Conservation (phyloP, 2,888 invertebrate genomes). For the Tachina lurida region DNA sequence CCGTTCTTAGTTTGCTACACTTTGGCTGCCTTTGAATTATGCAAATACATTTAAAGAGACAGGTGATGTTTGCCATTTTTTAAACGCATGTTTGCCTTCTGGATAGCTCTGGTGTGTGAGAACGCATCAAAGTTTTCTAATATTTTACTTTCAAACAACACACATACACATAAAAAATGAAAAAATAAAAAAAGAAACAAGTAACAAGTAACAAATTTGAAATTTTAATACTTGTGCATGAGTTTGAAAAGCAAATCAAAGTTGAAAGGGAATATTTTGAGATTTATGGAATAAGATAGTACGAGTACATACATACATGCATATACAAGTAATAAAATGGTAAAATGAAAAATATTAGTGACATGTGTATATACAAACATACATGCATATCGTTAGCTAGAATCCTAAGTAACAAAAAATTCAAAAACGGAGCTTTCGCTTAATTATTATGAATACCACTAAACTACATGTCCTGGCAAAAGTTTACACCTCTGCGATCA, state of each 20-base stretch:
- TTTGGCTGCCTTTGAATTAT: conserved; percentile 49
- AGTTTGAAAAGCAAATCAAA: conserved; percentile 45
- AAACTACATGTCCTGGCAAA: too few relatives aligned
- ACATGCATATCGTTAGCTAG: too few relatives aligned
- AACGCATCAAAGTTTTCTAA: conserved; percentile 56
- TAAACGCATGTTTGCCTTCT: conserved; percentile 56
- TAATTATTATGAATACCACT: too few relatives aligned
- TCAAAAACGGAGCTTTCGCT: too few relatives aligned
- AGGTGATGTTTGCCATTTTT: conserved; percentile 61
- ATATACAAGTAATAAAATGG: background rate
- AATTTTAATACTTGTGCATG: conserved; percentile 13
- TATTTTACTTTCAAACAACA: conserved; percentile 21
- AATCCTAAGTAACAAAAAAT: too few relatives aligned
- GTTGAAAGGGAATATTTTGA: conserved; percentile 24
- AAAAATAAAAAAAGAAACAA: background rate
- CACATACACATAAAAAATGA: background rate
- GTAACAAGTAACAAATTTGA: conserved; percentile 14
- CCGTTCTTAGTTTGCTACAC: conserved; percentile 5
- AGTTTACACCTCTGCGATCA: too few relatives aligned
- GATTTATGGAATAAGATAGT: conserved; percentile 16
- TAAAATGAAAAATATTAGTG: background rate
- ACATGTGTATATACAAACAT: background rate
- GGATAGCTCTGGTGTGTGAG: conserved; percentile 38
- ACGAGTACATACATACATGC: background rate
- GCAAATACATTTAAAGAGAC: conserved; percentile 43